Evolutionary conservation across 2,888 invertebrate genomes (phyloP), one percentile per base, ranked within the genome.

Genomic region (Caenorhabditis plicata): DNA sequence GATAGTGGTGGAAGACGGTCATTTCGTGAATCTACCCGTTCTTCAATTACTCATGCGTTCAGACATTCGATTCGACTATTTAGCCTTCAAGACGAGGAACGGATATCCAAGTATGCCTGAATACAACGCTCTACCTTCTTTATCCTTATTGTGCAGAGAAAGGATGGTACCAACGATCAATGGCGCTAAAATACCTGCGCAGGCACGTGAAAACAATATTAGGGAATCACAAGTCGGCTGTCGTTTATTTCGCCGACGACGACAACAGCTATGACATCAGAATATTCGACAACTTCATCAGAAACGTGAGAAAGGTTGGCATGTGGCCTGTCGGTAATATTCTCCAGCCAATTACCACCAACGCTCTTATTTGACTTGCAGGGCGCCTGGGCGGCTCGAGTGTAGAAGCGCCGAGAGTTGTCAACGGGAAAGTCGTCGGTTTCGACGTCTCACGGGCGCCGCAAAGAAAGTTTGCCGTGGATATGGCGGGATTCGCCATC

Each of bases 401-500:
- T 1, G 58, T 73, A 0, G 73, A 73, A 50, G 25, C 67, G 9
- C 71, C 64, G 7, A 11, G 27, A n/a, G 73, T 73, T 17, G 44
- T 47, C 15, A 53, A 73, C 32, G 55, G 58, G 3, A 50, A 25
- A 9, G 73, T 73, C 3, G 58, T 65, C 23, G 64, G 67, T 5
- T 73, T 64, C 55, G 43, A 67, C 25, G 70, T 64, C 1, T 46
- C 44, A 19, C 69, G 64, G 66, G 52, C 43, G 17, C 47, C 58
- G 3, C 31, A 54, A 9, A 48, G 73, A n/a, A 49, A 47, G 19
- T 72, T 71, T 40, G 71, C 73, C 13, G 50, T 62, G 8, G 71
- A 73, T 43, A 73, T 72, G 71, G 71, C 71, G 11, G 73, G 73
- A 4, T 72, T 73, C 32, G 73, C 67, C 0, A 39, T 73, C 23